A percentile compares a stretch with the other conserved stretches of the same genome.
These are phyloP conservation scores for Rotaria sp. DNA, from an alignment of 2,888 invertebrate genomes.

Conservation along the genomic window DNA sequence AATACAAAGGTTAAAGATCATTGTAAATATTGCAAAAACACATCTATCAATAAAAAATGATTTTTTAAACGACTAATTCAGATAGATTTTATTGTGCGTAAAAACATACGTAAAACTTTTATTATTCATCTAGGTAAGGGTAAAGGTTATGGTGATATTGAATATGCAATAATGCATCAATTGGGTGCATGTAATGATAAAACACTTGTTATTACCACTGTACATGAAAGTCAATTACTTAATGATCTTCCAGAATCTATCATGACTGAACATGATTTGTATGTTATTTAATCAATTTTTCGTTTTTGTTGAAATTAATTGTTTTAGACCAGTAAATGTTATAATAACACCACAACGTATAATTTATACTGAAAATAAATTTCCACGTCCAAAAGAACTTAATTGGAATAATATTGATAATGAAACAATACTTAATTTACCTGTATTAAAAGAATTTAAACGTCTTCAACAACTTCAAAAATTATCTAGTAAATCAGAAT, in stretches of 20 bases:
- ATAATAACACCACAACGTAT: conserved; percentile 19
- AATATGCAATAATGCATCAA: background rate
- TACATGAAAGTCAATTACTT: background rate
- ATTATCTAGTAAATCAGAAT: background rate
- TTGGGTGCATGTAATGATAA: background rate
- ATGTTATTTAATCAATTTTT: background rate
- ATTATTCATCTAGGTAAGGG: background rate
- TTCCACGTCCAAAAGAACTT: background rate
- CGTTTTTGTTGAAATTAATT: background rate
- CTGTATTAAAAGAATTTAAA: conserved; percentile 22
- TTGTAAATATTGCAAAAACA: too few relatives aligned
- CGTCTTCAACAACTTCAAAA: conserved; percentile 14
- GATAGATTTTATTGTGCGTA: too few relatives aligned
- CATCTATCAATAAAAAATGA: too few relatives aligned
- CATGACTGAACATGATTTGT: conserved; percentile 30
- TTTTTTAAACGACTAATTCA: too few relatives aligned
- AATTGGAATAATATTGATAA: conserved; percentile 26
- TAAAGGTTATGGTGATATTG: background rate
- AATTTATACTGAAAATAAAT: conserved; percentile 21
- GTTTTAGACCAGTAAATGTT: background rate
- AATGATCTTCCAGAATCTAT: conserved; percentile 8
- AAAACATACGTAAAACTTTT: background rate
- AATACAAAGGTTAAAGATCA: too few relatives aligned
- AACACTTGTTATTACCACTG: background rate
- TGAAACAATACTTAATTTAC: conserved; percentile 28